phyloP scores from a whole-genome alignment of 2,888 invertebrate species.

The Tachina grossa region DNA sequence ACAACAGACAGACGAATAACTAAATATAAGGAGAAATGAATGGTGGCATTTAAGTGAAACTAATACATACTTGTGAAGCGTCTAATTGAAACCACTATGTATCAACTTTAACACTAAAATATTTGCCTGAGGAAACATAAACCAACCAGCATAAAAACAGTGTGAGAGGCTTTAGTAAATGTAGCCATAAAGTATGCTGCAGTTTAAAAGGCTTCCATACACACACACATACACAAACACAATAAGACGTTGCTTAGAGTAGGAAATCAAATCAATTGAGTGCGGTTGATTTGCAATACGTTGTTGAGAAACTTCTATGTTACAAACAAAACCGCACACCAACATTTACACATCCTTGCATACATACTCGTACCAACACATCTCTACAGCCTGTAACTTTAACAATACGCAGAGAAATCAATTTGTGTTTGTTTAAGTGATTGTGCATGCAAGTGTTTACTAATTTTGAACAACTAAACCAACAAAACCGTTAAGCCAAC shows the following conservation, averaged over 20 bases:
- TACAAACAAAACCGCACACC: constrained; percentile 49
- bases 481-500: constrained; percentile 40
- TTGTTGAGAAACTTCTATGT: constrained; percentile 32
- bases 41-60: constrained; percentile 37
- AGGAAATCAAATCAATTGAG: constrained; percentile 72
- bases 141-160: neutral
- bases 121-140: constrained; percentile 37
- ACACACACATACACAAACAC: constrained; percentile 1
- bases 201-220: neutral
- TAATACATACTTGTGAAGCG: constrained; percentile 15
- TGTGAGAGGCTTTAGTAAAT: constrained; percentile 13
- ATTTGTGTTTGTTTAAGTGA: constrained; percentile 12
- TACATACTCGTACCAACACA: neutral
- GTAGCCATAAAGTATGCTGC: constrained; percentile 44
- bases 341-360: neutral
- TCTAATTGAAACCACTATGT: constrained; percentile 58
- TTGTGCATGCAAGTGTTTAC: constrained; percentile 9
- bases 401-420: constrained; percentile 1
- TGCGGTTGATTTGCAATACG: constrained; percentile 66
- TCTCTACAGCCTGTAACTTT: constrained; percentile 17
- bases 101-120: constrained; percentile 29
- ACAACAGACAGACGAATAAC: constrained; percentile 2
- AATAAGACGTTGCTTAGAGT: constrained; percentile 51
- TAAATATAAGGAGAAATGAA: neutral
- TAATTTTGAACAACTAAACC: constrained; percentile 59